phyloP scores from a whole-genome alignment of 2,888 invertebrate species.

The Aethes cnicana region DNA sequence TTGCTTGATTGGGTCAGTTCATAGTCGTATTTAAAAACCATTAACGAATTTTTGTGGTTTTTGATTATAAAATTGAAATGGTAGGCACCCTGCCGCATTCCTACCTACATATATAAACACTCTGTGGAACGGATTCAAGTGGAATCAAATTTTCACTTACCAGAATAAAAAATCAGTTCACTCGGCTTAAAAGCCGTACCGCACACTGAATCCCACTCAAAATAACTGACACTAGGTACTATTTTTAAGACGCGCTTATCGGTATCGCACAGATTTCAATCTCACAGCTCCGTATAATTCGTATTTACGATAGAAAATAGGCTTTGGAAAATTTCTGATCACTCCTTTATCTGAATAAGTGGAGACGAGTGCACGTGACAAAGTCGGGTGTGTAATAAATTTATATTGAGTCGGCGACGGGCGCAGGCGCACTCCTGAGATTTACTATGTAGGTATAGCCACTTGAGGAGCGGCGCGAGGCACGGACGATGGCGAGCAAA shows the following conservation, averaged over 20 bases:
- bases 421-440: slow-evolving; percentile 50
- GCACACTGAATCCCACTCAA: slow-evolving; percentile 9
- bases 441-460: slow-evolving; percentile 66
- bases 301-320: slow-evolving; percentile 21
- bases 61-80: no score
- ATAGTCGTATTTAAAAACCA: no score
- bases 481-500: slow-evolving; percentile 38
- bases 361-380: slow-evolving; percentile 60
- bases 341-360: slow-evolving; percentile 35
- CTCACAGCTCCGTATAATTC: no score
- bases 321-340: slow-evolving; percentile 14
- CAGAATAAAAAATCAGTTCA: slow-evolving; percentile 4
- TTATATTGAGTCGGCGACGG: slow-evolving; percentile 59
- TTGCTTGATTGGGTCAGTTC: no score
- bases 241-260: slow-evolving; percentile 13
- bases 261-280: slow-evolving; percentile 20
- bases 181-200: background rate
- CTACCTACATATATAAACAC: no score
- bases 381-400: slow-evolving; percentile 64
- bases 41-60: no score
- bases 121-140: background rate
- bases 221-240: slow-evolving; percentile 6
- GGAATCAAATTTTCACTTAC: background rate
- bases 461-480: slow-evolving; percentile 53
- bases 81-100: no score